These are phyloP conservation scores for Teleogryllus occipitalis DNA, from an alignment of 1,140 invertebrate species.

Conservation along the genomic window DNA sequence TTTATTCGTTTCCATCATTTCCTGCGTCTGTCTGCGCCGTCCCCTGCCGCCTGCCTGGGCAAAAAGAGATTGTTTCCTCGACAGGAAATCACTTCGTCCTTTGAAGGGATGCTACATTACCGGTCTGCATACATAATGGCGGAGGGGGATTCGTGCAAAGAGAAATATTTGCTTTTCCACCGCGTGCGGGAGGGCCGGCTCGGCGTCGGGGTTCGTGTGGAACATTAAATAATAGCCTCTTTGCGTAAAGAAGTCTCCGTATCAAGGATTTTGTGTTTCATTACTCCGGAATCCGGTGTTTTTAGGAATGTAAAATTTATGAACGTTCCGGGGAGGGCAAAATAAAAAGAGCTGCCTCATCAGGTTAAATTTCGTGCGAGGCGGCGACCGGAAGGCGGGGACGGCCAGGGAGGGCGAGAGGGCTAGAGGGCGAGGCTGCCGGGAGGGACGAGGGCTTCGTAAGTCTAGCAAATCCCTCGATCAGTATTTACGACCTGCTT, in stretches of 20 bases:
- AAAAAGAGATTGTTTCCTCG: too few species aligned
- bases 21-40: too few species aligned
- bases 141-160: neutral
- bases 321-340: neutral
- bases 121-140: neutral
- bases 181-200: too few species aligned
- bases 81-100: too few species aligned
- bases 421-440: too few species aligned
- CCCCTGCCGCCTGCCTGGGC: too few species aligned
- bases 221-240: neutral
- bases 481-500: too few species aligned
- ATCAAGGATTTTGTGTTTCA: neutral
- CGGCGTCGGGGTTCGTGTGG: neutral
- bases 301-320: neutral
- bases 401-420: too few species aligned
- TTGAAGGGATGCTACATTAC: neutral
- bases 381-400: too few species aligned
- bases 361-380: neutral
- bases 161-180: neutral
- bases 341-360: neutral
- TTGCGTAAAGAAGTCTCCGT: neutral
- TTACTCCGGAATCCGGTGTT: neutral
- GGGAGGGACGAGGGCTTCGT: too few species aligned
- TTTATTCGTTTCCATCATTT: too few species aligned
- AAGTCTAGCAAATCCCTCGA: too few species aligned